Evolutionary conservation across 2,888 invertebrate genomes (phyloP).

Genomic region (Tryphoninae sp.): DNA sequence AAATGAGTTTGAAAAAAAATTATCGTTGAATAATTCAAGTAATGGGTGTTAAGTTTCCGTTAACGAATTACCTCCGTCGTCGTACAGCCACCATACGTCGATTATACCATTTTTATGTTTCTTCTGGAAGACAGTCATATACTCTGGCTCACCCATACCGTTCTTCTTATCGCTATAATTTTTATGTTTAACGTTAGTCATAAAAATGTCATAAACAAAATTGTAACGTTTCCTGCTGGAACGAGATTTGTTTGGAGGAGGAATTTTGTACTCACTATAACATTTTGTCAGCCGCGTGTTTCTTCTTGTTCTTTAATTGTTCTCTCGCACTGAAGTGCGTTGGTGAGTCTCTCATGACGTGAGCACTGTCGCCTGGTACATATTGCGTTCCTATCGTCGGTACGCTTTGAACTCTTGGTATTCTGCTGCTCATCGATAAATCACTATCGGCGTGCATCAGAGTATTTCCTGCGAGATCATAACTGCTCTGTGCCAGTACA

Average conservation of each 20-base stretch:
- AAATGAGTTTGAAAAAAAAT: constrained; percentile 54
- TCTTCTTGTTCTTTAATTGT: constrained; percentile 76
- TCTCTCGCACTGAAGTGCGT: constrained; percentile 75
- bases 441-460: constrained; percentile 81
- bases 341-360: constrained; percentile 73
- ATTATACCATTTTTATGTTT: constrained; percentile 91
- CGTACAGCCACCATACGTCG: constrained; percentile 98
- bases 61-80: constrained; percentile 87
- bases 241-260: neutral
- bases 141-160: constrained; percentile 82
- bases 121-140: constrained; percentile 88
- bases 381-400: constrained; percentile 74
- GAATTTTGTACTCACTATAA: constrained; percentile 69
- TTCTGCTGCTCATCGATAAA: constrained; percentile 77
- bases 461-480: constrained; percentile 78
- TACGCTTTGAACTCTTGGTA: constrained; percentile 79
- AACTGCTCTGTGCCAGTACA: constrained; percentile 77
- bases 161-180: constrained; percentile 73
- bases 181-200: constrained; percentile 14
- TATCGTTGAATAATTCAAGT: constrained; percentile 1
- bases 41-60: neutral
- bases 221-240: neutral
- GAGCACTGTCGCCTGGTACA: constrained; percentile 66
- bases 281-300: constrained; percentile 75
- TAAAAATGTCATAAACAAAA: constrained; percentile 23